phyloP scores from a whole-genome alignment of 2,797 vertebrate genomes.

The Pyrocephalus nanus region DNA sequence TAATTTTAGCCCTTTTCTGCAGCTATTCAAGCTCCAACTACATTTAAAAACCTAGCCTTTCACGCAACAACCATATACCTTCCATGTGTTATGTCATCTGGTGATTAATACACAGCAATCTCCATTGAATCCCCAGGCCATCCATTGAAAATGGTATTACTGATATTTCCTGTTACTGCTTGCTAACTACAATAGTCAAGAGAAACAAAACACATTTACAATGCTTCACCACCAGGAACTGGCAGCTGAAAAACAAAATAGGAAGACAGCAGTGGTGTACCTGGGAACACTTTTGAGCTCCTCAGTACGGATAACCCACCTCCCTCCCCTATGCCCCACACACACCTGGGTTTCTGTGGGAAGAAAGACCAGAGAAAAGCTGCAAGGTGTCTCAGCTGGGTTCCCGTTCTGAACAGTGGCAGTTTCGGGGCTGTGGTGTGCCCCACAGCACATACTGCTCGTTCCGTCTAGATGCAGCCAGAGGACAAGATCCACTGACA shows the following conservation, averaged over 20 bases:
- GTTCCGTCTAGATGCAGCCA: neutral
- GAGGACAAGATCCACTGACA: constrained; percentile 18
- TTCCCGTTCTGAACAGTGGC: neutral
- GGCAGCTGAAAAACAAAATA: neutral
- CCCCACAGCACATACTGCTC: neutral
- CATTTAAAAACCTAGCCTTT: neutral
- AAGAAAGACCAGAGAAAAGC: constrained; percentile 4
- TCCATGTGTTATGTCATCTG: neutral
- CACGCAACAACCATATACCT: neutral
- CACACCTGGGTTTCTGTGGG: constrained; percentile 43
- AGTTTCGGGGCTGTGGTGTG: neutral
- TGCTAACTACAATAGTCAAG: neutral
- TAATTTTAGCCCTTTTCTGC: constrained; percentile 5
- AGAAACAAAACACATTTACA: neutral
- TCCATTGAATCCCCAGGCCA: neutral
- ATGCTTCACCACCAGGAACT: neutral
- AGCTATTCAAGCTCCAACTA: neutral
- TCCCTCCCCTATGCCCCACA: neutral
- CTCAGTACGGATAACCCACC: neutral
- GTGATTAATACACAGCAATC: neutral
- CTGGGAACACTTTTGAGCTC: neutral
- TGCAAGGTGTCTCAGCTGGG: constrained; percentile 2
- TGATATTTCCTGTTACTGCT: neutral
- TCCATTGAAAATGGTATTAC: neutral
- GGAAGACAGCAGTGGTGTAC: neutral